phyloP scores from a whole-genome alignment of 2,113 vertebrate genomes.

The Neogale vison region DNA sequence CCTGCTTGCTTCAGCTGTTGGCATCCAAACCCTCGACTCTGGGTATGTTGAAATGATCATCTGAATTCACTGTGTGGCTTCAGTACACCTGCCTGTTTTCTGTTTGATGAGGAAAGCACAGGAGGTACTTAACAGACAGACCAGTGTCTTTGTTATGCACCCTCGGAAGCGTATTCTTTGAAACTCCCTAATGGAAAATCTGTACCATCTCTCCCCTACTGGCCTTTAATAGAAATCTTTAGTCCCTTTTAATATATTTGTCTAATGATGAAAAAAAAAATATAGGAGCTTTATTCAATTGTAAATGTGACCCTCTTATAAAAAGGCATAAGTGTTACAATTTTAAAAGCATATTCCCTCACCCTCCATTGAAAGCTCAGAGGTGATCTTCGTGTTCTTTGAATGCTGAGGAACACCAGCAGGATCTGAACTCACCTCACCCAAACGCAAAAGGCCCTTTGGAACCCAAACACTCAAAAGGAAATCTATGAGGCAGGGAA shows the following conservation, averaged over 20 bases:
- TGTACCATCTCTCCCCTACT: neutral
- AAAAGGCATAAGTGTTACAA: neutral
- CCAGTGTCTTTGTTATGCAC: neutral
- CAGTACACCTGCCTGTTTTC: conserved; percentile 29
- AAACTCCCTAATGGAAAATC: conserved; percentile 23
- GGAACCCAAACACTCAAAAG: neutral
- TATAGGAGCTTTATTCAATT: neutral
- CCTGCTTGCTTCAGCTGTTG: conserved; percentile 2
- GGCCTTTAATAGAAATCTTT: neutral
- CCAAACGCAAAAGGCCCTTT: neutral
- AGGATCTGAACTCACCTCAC: neutral
- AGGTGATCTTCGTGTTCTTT: neutral
- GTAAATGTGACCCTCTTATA: neutral
- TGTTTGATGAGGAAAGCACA: neutral
- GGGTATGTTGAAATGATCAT: conserved; percentile 20
- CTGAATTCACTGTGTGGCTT: conserved; percentile 47
- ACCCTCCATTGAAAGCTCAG: neutral
- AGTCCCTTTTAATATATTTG: neutral
- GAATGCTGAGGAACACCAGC: neutral
- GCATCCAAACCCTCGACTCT: conserved; percentile 34
- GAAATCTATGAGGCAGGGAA: neutral
- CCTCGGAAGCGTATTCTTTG: neutral
- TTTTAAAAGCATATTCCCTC: neutral
- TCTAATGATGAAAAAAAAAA: neutral
- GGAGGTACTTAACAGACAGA: neutral